Base-by-base conservation (phyloP, 1,140 invertebrate genomes). In the Drosophila arizonae region DNA sequence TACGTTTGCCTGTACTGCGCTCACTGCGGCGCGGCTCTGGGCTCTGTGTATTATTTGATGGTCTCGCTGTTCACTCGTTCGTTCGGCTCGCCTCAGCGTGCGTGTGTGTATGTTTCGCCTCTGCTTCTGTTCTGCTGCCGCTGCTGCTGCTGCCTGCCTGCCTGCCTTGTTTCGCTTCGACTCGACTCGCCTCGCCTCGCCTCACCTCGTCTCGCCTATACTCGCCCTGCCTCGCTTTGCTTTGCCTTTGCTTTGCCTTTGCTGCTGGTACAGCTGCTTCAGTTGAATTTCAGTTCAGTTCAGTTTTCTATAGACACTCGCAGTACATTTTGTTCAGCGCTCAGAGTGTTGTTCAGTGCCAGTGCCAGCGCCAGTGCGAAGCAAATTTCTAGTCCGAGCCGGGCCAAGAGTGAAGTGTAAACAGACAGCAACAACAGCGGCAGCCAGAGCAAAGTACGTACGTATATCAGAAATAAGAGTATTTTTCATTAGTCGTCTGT, bases 221-320 rank as follows among this genome's bases (percentile, higher is more conserved):
- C 43, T 56, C 43, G 60, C 43, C 17, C 56, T 39, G 61, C 36
- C 46, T 71, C 21, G 61, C 60, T 48, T 65, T 69, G 70, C 28
- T 17, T 71, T 51, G 69, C 33, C 33, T 72, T 79, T 69, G 68
- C 75, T 78, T 72, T 73, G 54, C 33, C 54, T 39, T 56, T 57
- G 55, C 55, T 87, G 28, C 28, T 30, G 85, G 84, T 88, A 88
- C 84, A 88, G 84, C 84, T 89, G 84, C 84, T 89, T 88, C 84
- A 88, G 84, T 88, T 80, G 77, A 89, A 89, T 88, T 88, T 88
- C 84, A 88, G 84, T 88, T 88, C 84, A 88, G 84, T 88, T 88
- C 84, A 87, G 85, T 76, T 87, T 81, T 81, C 82, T 87, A 87
- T 87, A 81, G 82, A 66, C 77, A 80, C 64, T 79, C 80, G 79